Percentiles rank a stretch among this genome's conserved stretches.
Evolutionary conservation across 2,797 vertebrate genomes (phyloP).

Genomic region (Aythya fuligula): DNA sequence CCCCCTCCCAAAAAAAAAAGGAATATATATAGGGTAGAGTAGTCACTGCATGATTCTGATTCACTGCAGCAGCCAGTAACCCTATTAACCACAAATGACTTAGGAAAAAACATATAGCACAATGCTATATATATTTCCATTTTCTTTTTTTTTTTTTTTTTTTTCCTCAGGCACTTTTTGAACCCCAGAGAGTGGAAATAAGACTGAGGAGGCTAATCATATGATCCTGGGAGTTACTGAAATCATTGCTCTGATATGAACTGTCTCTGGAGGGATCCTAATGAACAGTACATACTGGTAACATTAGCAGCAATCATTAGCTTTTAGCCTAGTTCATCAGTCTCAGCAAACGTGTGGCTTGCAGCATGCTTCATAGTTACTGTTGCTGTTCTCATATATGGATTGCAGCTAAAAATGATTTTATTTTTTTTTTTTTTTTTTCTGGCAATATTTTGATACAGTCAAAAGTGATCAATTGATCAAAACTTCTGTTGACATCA

Average conservation of each 20-base stretch:
- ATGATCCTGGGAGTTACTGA: neutral
- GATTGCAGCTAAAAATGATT: neutral
- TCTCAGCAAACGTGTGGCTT: neutral
- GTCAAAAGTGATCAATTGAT: neutral
- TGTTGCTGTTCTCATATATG: neutral
- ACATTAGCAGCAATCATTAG: neutral
- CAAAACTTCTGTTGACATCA: neutral
- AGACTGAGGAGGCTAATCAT: neutral
- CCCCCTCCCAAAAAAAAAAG: neutral
- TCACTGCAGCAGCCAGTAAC: neutral
- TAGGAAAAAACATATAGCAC: neutral
- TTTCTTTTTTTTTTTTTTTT: neutral
- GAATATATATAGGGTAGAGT: neutral
- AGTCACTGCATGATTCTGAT: neutral
- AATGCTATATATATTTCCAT: neutral
- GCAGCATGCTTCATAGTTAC: neutral
- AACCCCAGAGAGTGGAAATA: neutral
- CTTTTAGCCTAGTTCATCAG: neutral
- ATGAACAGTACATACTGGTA: neutral
- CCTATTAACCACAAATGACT: neutral
- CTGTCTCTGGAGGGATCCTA: neutral
- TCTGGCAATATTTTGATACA: neutral
- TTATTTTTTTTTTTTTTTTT: neutral
- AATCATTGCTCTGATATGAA: neutral
- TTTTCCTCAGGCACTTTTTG: constrained; percentile 21